A percentile compares a stretch with the other conserved stretches of the same genome.
Conservation (phyloP, 2,797 vertebrate species). For the Hylomyscus alleni region DNA sequence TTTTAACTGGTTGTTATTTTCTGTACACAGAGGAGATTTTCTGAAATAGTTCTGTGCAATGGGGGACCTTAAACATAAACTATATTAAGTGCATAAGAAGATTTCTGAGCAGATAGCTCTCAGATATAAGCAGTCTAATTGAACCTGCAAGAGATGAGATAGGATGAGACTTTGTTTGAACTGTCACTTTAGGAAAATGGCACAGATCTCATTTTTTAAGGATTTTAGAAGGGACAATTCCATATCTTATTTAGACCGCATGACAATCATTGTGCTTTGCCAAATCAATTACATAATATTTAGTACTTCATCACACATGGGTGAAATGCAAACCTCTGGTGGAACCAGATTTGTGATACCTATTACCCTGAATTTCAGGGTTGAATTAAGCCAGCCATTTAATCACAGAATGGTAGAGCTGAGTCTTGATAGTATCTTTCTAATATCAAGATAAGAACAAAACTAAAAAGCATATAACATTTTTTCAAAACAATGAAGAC, state of each 20-base stretch:
- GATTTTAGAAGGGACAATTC: neutral
- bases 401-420: neutral
- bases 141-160: neutral
- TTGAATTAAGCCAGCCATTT: neutral
- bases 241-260: neutral
- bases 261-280: neutral
- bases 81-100: neutral
- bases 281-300: slow-evolving; percentile 8
- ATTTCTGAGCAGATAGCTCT: neutral
- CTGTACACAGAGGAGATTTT: neutral
- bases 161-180: neutral
- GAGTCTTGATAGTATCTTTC: slow-evolving; percentile 27
- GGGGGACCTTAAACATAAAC: neutral
- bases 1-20: neutral
- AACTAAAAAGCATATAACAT: slow-evolving; percentile 1
- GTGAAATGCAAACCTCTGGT: neutral
- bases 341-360: slow-evolving; percentile 38
- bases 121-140: neutral
- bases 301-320: neutral
- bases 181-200: neutral
- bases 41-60: neutral
- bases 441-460: neutral
- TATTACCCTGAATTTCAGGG: neutral
- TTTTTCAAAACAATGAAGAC: slow-evolving; percentile 33
- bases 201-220: slow-evolving; percentile 11